phyloP scores from a whole-genome alignment of 2,888 invertebrate genomes.

The Antheraea yamamai region DNA sequence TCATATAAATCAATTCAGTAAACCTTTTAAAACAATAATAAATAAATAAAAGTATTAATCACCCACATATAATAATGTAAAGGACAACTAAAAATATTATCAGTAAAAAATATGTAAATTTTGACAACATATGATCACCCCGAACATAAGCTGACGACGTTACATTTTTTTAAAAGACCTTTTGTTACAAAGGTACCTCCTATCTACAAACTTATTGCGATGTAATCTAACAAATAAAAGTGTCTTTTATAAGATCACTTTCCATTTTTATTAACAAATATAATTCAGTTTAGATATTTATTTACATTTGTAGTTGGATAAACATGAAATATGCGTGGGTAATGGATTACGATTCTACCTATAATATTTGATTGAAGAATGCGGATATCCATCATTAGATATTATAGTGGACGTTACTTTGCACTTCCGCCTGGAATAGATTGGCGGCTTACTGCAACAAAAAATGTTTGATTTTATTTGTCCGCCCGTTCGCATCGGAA shows the following conservation, averaged over 20 bases:
- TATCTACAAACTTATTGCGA: conserved; percentile 42
- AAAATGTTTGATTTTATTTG: no score
- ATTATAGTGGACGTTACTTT: no score
- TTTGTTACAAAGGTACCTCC: conserved; percentile 38
- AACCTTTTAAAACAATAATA: not conserved
- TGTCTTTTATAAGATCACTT: conserved; percentile 44
- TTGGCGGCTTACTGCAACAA: no score
- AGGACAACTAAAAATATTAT: not conserved
- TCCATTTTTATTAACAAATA: conserved; percentile 38
- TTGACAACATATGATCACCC: conserved; percentile 30
- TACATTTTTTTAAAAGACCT: conserved; percentile 46
- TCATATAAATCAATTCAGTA: not conserved
- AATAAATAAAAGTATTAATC: not conserved
- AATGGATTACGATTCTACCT: not conserved
- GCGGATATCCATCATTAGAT: no score
- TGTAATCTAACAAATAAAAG: conserved; percentile 47
- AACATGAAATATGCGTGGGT: not conserved
- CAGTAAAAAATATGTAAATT: not conserved
- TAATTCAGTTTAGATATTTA: conserved; percentile 27
- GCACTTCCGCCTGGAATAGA: no score
- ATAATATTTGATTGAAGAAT: no score
- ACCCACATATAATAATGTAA: not conserved
- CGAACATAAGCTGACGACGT: conserved; percentile 42
- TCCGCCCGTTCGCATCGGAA: no score
- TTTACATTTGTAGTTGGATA: conserved; percentile 21